Conservation (phyloP, 2,888 invertebrate genomes). For the Pherbina coryleti region DNA sequence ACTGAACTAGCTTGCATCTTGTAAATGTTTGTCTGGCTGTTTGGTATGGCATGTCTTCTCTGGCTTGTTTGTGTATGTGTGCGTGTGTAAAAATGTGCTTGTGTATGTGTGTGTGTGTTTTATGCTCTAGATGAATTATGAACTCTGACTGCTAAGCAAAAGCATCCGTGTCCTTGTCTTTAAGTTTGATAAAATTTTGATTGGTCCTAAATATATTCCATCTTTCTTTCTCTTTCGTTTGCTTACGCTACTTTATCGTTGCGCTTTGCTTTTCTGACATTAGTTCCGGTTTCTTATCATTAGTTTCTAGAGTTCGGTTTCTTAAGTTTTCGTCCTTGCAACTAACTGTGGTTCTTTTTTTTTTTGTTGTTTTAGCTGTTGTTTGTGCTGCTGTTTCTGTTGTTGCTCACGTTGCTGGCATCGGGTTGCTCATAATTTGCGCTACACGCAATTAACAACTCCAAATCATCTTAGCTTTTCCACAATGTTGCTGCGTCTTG, state of each 20-base stretch:
- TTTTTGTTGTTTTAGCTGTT: background rate
- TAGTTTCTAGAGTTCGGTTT: background rate
- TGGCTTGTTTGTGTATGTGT: background rate
- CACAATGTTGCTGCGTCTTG: background rate
- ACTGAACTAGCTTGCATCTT: no score
- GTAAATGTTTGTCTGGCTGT: background rate
- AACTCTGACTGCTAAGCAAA: background rate
- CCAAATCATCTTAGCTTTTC: conserved; percentile 20
- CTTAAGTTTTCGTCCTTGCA: background rate
- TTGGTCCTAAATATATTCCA: background rate
- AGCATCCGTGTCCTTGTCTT: background rate
- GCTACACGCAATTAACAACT: conserved; percentile 65
- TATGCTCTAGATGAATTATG: conserved; percentile 13
- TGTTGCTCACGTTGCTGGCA: conserved; percentile 1
- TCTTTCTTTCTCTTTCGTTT: background rate
- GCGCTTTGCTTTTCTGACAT: background rate
- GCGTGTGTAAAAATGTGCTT: background rate
- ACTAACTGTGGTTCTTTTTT: no score
- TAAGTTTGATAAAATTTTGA: background rate
- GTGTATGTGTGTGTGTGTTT: conserved; percentile 32
- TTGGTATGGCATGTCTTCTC: background rate
- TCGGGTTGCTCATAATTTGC: conserved; percentile 59
- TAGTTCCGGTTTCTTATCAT: background rate
- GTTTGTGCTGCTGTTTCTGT: background rate
- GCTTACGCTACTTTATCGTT: background rate